Percentiles rank a stretch among this genome's conserved stretches.
Evolutionary conservation across 2,888 invertebrate species (phyloP).

Genomic region (Ectropis crepuscularia): DNA sequence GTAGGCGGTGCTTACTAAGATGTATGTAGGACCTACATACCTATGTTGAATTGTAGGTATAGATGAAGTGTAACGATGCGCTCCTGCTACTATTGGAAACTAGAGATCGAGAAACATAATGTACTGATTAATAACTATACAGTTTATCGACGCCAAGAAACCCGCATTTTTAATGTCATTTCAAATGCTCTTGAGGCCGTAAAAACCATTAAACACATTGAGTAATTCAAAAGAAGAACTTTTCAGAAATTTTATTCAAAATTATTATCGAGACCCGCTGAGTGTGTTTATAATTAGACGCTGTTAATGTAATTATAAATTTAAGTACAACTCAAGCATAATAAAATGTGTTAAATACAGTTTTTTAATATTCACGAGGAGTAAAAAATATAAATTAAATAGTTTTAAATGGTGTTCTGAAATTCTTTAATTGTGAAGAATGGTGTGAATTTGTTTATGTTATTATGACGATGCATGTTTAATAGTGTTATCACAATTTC

Average conservation of each 20-base stretch:
- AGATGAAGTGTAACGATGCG: too few species aligned
- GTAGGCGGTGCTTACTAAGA: too few species aligned
- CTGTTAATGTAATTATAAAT: constrained; percentile 32
- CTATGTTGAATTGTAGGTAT: too few species aligned
- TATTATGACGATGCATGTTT: constrained; percentile 1
- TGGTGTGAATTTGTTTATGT: constrained; percentile 15
- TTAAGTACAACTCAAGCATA: constrained; percentile 21
- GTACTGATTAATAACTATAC: constrained; percentile 16
- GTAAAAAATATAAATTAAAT: constrained; percentile 7
- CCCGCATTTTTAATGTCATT: constrained; percentile 52
- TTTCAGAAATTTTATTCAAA: constrained; percentile 31
- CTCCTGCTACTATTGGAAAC: neutral
- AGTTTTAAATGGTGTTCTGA: constrained; percentile 9
- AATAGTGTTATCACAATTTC: constrained; percentile 11
- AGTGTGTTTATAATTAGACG: constrained; percentile 31
- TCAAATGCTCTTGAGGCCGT: constrained; percentile 33
- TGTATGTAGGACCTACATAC: too few species aligned
- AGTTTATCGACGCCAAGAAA: constrained; percentile 16
- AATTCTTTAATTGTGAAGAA: constrained; percentile 8
- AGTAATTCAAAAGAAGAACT: constrained; percentile 34
- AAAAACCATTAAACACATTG: constrained; percentile 26
- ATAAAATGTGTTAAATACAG: constrained; percentile 26
- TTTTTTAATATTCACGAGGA: constrained; percentile 20
- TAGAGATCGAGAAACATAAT: neutral
- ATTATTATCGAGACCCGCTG: constrained; percentile 30